Conservation (phyloP, 2,113 vertebrate species). For the Aphyosemion australe region DNA sequence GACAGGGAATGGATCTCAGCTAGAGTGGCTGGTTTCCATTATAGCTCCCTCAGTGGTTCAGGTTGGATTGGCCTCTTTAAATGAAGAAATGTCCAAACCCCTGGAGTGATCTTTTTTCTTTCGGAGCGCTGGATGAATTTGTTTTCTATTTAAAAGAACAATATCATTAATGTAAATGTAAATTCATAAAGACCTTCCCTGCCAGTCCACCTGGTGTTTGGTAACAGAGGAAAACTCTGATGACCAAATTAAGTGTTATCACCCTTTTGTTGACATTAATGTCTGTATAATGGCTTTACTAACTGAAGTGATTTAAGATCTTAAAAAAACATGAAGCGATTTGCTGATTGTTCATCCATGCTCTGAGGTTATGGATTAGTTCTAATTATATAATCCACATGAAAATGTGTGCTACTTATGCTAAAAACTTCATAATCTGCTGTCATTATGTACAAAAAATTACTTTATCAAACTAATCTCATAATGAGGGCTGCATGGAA, state of each 20-base stretch:
- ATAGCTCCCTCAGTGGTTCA: slow-evolving; percentile 33
- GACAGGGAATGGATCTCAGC: slow-evolving; percentile 38
- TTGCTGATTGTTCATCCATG: slow-evolving; percentile 28
- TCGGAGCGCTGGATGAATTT: slow-evolving; percentile 10
- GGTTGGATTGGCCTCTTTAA: slow-evolving; percentile 23
- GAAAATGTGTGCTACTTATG: too few species aligned
- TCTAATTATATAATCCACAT: slow-evolving; percentile 41
- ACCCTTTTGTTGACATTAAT: slow-evolving; percentile 1
- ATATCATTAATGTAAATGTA: slow-evolving; percentile 5
- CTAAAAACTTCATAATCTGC: slow-evolving; percentile 30
- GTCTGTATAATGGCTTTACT: slow-evolving; percentile 29
- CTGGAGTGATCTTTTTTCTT: slow-evolving; percentile 11
- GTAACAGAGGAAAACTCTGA: too few species aligned
- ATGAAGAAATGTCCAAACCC: slow-evolving; percentile 35
- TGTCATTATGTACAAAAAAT: not conserved
- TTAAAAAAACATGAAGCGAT: slow-evolving; percentile 28
- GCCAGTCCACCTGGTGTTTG: slow-evolving; percentile 8
- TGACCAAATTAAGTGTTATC: slow-evolving; percentile 1
- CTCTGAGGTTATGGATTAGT: slow-evolving; percentile 57
- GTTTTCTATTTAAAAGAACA: slow-evolving; percentile 13
- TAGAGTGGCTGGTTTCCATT: slow-evolving; percentile 44
- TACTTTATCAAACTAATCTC: too few species aligned
- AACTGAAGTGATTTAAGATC: slow-evolving; percentile 43
- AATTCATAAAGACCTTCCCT: slow-evolving; percentile 1
- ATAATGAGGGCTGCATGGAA: too few species aligned